phyloP scores from a whole-genome alignment of 2,888 invertebrate species.

The Cantharis rustica region DNA sequence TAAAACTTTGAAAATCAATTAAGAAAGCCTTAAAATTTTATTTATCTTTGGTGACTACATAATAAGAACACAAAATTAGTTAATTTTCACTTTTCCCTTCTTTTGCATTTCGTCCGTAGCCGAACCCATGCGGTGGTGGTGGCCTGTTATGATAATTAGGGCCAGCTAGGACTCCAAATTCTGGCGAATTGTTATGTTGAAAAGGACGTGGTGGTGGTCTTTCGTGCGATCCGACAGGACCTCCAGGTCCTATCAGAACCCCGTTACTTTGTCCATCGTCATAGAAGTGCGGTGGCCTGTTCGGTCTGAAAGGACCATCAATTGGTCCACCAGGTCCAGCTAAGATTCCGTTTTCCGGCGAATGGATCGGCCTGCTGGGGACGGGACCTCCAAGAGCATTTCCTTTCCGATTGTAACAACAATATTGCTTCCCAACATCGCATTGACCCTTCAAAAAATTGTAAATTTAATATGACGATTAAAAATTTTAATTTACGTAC shows the following conservation, averaged over 20 bases:
- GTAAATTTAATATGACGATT: neutral
- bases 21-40: neutral
- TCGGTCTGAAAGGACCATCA: conserved; percentile 34
- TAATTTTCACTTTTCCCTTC: neutral
- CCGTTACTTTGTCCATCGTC: conserved; percentile 33
- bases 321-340: conserved; percentile 56
- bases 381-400: conserved; percentile 43
- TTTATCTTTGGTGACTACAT: conserved; percentile 1
- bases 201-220: conserved; percentile 40
- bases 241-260: conserved; percentile 57
- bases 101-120: conserved; percentile 10
- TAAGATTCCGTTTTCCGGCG: conserved; percentile 54
- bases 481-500: conserved; percentile 47
- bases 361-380: conserved; percentile 50
- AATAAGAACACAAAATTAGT: neutral
- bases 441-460: conserved; percentile 64
- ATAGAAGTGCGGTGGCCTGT: conserved; percentile 31
- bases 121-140: conserved; percentile 40
- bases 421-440: conserved; percentile 66
- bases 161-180: conserved; percentile 46
- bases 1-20: neutral
- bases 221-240: conserved; percentile 61
- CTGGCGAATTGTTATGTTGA: conserved; percentile 8
- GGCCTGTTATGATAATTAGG: conserved; percentile 46
- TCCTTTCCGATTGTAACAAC: conserved; percentile 61